phyloP scores from a whole-genome alignment of 2,113 vertebrate species.

The Motacilla tschutschensis region DNA sequence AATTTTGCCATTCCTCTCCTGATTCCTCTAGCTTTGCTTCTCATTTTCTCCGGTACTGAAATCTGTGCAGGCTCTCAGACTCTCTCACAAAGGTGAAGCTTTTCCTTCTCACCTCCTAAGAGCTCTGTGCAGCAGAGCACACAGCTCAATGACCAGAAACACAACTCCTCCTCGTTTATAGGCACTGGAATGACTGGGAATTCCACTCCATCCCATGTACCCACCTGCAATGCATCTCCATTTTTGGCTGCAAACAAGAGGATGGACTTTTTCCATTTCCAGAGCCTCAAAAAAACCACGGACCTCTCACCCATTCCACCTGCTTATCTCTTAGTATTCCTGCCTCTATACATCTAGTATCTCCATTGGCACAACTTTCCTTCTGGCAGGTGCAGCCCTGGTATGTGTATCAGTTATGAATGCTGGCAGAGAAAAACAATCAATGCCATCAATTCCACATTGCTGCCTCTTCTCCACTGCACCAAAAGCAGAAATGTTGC shows the following conservation, averaged over 20 bases:
- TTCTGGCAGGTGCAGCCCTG: neutral
- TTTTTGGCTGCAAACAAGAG: neutral
- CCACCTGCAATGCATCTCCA: neutral
- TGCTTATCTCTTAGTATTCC: neutral
- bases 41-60: neutral
- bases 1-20: neutral
- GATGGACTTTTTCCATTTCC: neutral
- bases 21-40: neutral
- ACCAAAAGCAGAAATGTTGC: neutral
- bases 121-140: neutral
- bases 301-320: neutral
- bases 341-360: neutral
- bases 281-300: neutral
- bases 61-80: neutral
- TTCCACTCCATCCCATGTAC: neutral
- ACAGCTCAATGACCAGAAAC: neutral
- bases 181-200: neutral
- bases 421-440: neutral
- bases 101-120: rapidly evolving
- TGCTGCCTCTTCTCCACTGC: neutral
- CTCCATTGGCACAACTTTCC: neutral
- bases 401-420: neutral
- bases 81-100: neutral
- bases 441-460: neutral
- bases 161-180: neutral